Base-by-base conservation (phyloP, 35 echinoderm and acorn worm species). In the Anneissia japonica region DNA sequence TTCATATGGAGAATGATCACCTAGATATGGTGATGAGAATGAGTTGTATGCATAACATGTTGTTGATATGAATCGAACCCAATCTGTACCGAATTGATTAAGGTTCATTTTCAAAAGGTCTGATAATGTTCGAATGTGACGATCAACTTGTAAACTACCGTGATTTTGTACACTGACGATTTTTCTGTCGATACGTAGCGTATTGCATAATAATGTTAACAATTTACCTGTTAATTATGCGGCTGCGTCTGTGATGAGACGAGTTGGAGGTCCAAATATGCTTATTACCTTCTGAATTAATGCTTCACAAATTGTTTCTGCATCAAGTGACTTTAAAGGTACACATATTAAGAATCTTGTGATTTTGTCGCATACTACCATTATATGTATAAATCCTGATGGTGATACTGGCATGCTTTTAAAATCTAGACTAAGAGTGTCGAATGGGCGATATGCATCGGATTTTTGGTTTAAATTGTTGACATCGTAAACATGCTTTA, bases 321-420 rank as follows among this genome's bases (percentile, higher is more conserved):
- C 81, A 46, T 90, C 81, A 4, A 84, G 74, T 26, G 81, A 84
- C 37, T 84, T 83, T 1, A 90, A 33, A 21, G 88, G 81, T 30
- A 56, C 81, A 84, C 88, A 90, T 77, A 90, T 35, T 4, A 90
- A 72, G 79, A 74, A 51, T 41, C 88, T 37, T 45, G 74, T 30
- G n/a, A 84, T 81, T 81, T 77, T 79, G 43, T 84, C 82, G 32
- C 82, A 84, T n/a, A n/a, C n/a, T 32, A 84, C 82, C 82, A 86
- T 77, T 33, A 89, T 38, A 35, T 90, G 88, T 84, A 64, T 84
- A 35, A 77, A 84, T 31, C 81, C 81, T 77, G 82, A 46, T 17
- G 19, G 13, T 31, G 88, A 90, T 16, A 31, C 51, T 34, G 88
- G 88, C 81, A 90, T 84, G 0, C 73, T 84, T 74, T 90, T 82